These are phyloP conservation scores for Rhabdophis nuchalis DNA, from an alignment of 2,797 vertebrate species.

Conservation along the genomic window DNA sequence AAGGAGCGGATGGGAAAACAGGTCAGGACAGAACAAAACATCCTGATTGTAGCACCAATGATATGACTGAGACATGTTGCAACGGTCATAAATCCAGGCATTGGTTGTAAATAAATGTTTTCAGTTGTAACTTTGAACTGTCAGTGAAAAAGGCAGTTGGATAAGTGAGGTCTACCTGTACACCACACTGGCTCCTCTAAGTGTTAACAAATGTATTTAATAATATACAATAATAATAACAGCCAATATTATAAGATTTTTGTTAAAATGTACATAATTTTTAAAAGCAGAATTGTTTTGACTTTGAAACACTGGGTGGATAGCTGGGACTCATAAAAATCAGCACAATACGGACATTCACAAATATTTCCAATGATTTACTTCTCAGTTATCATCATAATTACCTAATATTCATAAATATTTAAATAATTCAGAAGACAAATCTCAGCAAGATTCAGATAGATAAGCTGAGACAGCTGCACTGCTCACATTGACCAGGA, in stretches of 20 bases:
- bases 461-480: background rate
- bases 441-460: background rate
- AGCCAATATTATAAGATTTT: background rate
- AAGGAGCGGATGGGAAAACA: background rate
- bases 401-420: background rate
- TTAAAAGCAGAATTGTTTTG: background rate
- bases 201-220: background rate
- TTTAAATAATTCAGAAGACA: background rate
- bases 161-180: background rate
- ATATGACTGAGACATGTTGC: background rate
- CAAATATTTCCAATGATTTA: background rate
- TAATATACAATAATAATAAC: background rate
- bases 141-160: background rate
- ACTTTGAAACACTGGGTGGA: background rate
- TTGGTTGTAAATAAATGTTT: background rate
- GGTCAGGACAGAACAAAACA: background rate
- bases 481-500: background rate
- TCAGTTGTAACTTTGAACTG: background rate
- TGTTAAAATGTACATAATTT: background rate
- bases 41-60: background rate
- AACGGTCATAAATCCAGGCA: background rate
- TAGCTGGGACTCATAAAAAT: background rate
- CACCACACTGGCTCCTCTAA: background rate
- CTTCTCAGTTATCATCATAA: background rate
- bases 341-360: background rate